phyloP scores from a whole-genome alignment of 2,888 invertebrate genomes.

The Nebria brevicollis region DNA sequence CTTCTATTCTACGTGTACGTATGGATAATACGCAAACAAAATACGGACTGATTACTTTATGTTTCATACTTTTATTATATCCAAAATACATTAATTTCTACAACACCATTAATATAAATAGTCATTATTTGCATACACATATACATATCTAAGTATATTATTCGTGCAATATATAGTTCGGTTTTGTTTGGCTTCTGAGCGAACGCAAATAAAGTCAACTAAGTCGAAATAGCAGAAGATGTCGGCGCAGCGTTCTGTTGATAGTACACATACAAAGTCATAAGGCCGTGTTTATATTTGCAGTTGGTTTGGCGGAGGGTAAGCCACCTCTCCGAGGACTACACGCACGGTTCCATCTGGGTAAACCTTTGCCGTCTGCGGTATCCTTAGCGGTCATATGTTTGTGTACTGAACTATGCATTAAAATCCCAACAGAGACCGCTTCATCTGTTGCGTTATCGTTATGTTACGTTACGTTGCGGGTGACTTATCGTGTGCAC shows the following conservation, averaged over 20 bases:
- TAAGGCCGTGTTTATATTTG: conserved; percentile 33
- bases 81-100: too few relatives aligned
- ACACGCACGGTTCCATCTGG: conserved; percentile 22
- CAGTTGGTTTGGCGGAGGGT: not conserved
- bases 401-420: conserved; percentile 45
- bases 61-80: not conserved
- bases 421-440: conserved; percentile 44
- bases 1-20: not conserved
- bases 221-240: not conserved
- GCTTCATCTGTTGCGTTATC: conserved; percentile 41
- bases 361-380: conserved; percentile 36
- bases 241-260: conserved; percentile 18
- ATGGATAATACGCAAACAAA: not conserved
- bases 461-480: conserved; percentile 28
- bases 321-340: conserved; percentile 11
- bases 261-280: conserved; percentile 28
- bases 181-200: not conserved
- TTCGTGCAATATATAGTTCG: not conserved
- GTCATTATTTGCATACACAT: too few relatives aligned
- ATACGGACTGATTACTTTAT: not conserved
- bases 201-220: not conserved
- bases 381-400: conserved; percentile 40
- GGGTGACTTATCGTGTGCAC: conserved; percentile 17
- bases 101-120: too few relatives aligned
- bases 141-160: too few relatives aligned